phyloP scores from a whole-genome alignment of 2,113 vertebrate genomes.

The Hydrolagus affinis region DNA sequence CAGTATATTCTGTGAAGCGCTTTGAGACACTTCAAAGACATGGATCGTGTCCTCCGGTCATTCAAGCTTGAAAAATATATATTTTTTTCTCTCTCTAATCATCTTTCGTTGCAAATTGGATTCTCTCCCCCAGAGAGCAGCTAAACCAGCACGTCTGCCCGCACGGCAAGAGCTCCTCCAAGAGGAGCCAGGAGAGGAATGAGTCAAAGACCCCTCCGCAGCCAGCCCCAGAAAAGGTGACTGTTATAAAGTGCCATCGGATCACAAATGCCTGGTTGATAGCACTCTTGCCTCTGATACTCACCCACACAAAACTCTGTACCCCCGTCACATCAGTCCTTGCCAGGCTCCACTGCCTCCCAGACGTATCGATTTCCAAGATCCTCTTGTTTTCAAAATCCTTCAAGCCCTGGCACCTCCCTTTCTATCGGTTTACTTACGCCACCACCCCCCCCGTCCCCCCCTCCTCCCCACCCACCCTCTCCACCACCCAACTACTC shows the following conservation, averaged over 20 bases:
- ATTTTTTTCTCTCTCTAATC: not conserved
- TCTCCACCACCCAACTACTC: not conserved
- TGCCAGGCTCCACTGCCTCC: no score
- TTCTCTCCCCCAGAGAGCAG: not conserved
- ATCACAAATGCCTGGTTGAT: not conserved
- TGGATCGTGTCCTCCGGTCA: no score
- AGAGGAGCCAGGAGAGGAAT: slow-evolving; percentile 26
- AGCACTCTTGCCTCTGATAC: no score
- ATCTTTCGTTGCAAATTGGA: not conserved
- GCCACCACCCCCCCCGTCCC: not conserved
- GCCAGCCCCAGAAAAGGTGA: not conserved
- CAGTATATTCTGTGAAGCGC: no score
- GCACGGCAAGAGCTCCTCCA: not conserved
- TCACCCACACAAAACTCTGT: no score
- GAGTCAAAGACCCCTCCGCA: not conserved
- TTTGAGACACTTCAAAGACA: no score
- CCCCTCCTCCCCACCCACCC: not conserved
- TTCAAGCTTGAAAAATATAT: not conserved
- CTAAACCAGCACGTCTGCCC: not conserved
- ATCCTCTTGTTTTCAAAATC: no score
- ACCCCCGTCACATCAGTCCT: no score
- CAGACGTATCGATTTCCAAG: no score
- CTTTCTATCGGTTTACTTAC: no score
- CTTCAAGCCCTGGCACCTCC: no score
- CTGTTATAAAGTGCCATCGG: not conserved